Conservation (phyloP, 2,797 vertebrate species). For the Micromesistius poutassou region DNA sequence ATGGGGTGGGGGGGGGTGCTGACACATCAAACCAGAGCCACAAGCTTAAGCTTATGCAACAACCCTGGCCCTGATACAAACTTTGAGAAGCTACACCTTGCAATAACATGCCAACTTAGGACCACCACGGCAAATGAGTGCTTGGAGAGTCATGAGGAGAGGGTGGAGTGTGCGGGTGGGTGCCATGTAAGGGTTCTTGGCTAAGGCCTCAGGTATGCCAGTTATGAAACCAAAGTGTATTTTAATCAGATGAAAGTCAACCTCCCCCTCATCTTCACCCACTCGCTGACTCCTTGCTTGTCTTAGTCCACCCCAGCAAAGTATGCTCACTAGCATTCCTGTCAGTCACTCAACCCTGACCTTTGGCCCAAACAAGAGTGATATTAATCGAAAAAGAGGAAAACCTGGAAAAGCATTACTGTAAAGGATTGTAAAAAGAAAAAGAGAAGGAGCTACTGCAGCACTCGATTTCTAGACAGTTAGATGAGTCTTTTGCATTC, state of each 20-base stretch:
- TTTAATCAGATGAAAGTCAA: conserved; percentile 71
- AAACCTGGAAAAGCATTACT: conserved; percentile 11
- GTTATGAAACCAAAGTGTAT: conserved; percentile 54
- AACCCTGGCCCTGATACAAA: conserved; percentile 34
- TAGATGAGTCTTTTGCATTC: background rate
- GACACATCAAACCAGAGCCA: conserved; percentile 56
- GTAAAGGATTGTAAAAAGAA: conserved; percentile 41
- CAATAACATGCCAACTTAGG: conserved; percentile 20
- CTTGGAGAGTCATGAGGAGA: conserved; percentile 21
- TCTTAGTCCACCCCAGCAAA: conserved; percentile 60
- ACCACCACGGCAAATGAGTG: background rate
- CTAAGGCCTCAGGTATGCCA: conserved; percentile 39
- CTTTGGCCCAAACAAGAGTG: conserved; percentile 39
- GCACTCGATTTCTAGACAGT: background rate
- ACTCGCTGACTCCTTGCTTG: conserved; percentile 21
- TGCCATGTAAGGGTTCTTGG: conserved; percentile 53
- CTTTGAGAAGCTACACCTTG: conserved; percentile 16
- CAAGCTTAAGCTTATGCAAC: conserved; percentile 58
- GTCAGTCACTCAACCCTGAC: conserved; percentile 67
- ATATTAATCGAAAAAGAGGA: conserved; percentile 24
- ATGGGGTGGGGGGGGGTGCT: conserved; percentile 41
- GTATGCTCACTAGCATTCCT: conserved; percentile 71
- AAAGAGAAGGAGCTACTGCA: background rate
- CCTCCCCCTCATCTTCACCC: conserved; percentile 37
- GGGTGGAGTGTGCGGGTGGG: conserved; percentile 19